Evolutionary conservation across 2,113 vertebrate genomes (phyloP).

Genomic region (Prunella himalayana): DNA sequence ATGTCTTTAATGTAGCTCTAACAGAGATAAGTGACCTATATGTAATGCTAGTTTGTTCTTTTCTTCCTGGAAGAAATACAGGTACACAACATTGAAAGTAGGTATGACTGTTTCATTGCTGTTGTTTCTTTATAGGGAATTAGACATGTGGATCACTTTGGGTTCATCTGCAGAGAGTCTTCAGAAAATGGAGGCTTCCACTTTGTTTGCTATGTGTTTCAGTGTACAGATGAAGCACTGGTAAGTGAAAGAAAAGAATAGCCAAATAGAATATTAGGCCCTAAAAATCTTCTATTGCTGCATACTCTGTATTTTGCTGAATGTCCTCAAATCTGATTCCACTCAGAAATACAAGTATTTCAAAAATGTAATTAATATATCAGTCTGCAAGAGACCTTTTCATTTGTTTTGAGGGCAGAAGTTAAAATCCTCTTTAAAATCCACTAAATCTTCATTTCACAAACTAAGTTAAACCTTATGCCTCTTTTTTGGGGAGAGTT

Average conservation of each 20-base stretch:
- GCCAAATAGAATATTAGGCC: neutral
- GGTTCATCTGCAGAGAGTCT: slow-evolving; percentile 95
- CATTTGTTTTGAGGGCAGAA: neutral
- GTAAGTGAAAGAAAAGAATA: slow-evolving; percentile 71
- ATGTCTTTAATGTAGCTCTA: neutral
- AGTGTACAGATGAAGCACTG: slow-evolving; percentile 92
- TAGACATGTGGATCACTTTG: slow-evolving; percentile 95
- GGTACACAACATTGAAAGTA: neutral
- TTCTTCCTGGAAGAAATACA: neutral
- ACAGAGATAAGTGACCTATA: neutral
- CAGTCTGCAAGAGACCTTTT: neutral
- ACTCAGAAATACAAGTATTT: neutral
- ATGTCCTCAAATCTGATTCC: neutral
- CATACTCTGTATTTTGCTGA: neutral
- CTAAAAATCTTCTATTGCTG: neutral
- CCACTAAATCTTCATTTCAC: neutral
- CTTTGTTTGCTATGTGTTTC: slow-evolving; percentile 96
- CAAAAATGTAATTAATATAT: neutral
- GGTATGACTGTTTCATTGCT: neutral
- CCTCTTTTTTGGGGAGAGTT: neutral
- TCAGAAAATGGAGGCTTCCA: slow-evolving; percentile 86
- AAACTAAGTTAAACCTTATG: neutral
- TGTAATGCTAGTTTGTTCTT: neutral
- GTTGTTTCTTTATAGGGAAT: slow-evolving; percentile 81
- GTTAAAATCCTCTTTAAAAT: neutral